These are phyloP conservation scores for Hirtodrosophila alboralis DNA, from an alignment of 2,888 invertebrate genomes.

Conservation along the genomic window DNA sequence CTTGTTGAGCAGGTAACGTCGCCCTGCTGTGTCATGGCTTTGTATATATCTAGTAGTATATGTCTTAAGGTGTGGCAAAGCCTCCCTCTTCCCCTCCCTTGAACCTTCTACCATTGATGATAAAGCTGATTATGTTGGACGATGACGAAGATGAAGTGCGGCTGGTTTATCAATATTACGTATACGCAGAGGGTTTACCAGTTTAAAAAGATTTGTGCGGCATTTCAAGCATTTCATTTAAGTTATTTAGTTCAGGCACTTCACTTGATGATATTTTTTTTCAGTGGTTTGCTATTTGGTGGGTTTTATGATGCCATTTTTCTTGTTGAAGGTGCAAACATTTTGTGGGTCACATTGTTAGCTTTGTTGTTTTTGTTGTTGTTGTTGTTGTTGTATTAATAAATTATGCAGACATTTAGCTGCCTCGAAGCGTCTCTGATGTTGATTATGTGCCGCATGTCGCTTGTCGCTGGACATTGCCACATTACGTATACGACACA, in stretches of 20 bases:
- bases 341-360: conserved; percentile 18
- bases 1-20: conserved; percentile 5
- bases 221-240: conserved; percentile 54
- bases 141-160: conserved; percentile 72
- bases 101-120: conserved; percentile 46
- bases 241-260: conserved; percentile 60
- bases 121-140: conserved; percentile 65
- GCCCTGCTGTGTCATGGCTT: conserved; percentile 35
- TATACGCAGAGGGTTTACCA: conserved; percentile 30
- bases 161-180: conserved; percentile 66
- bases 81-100: neutral
- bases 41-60: neutral
- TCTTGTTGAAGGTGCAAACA: conserved; percentile 62
- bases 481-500: conserved; percentile 65
- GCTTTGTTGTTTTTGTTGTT: neutral
- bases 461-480: conserved; percentile 34
- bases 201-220: conserved; percentile 71
- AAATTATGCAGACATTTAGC: conserved; percentile 75
- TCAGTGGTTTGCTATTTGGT: conserved; percentile 26
- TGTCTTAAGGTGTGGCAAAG: conserved; percentile 27
- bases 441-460: conserved; percentile 53
- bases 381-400: conserved; percentile 51
- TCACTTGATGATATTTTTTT: conserved; percentile 58
- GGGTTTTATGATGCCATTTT: conserved; percentile 62
- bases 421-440: conserved; percentile 22